Evolutionary conservation across 1,140 invertebrate species (phyloP).

Genomic region (Penaeus indicus): DNA sequence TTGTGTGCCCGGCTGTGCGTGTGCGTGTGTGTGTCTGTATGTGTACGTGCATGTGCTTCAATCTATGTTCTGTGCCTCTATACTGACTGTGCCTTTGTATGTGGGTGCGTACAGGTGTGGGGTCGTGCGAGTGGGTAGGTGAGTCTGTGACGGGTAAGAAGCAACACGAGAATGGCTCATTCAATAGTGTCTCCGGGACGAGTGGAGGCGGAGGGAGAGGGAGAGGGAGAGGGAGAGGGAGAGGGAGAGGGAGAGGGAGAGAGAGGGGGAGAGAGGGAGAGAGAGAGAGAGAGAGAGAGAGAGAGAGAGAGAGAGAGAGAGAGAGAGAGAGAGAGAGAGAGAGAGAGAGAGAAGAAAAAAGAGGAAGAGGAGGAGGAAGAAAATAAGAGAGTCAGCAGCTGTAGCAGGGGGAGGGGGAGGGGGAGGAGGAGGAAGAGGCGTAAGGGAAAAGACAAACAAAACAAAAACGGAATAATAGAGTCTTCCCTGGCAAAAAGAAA

Average conservation of each 20-base stretch:
- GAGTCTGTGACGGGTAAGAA: too few relatives aligned
- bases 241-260: too few relatives aligned
- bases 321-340: constrained; percentile 27
- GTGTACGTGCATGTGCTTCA: constrained; percentile 6
- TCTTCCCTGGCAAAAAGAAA: too few relatives aligned
- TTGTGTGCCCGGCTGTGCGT: not conserved
- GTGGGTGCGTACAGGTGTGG: too few relatives aligned
- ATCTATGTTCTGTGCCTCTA: not conserved
- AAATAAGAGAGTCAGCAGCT: not conserved
- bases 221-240: not conserved
- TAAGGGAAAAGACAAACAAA: too few relatives aligned
- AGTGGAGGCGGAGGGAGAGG: not conserved
- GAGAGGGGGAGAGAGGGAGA: not conserved
- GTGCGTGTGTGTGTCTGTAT: constrained; percentile 1
- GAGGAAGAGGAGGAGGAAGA: not conserved
- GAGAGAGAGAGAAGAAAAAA: not conserved
- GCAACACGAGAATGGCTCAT: too few relatives aligned
- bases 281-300: constrained; percentile 26
- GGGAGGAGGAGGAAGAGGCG: not conserved
- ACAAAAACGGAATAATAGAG: too few relatives aligned
- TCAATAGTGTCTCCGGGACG: not conserved
- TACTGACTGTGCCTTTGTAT: not conserved
- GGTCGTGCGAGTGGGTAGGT: too few relatives aligned
- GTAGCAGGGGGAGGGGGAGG: too few relatives aligned
- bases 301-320: constrained; percentile 24